Conservation (phyloP, 2,113 vertebrate species). For the Gopherus flavomarginatus region DNA sequence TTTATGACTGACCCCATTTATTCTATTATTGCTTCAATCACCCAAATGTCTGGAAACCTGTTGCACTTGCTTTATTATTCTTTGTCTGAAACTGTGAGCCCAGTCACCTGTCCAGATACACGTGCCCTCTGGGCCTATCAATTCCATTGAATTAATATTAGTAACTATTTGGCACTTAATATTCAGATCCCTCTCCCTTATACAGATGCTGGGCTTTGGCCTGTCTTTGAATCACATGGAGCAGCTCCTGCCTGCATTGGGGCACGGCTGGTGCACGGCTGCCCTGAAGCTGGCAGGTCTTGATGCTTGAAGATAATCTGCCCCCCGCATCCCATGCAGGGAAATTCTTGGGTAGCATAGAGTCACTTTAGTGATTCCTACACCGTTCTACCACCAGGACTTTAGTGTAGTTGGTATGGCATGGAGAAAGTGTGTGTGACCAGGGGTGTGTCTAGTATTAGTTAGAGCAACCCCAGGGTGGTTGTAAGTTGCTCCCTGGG, state of each 20-base stretch:
- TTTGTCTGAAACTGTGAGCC: not conserved
- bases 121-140: not conserved
- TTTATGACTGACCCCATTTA: slow-evolving; percentile 26
- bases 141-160: not conserved
- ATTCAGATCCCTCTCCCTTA: not conserved
- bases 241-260: not conserved
- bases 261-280: not conserved
- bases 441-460: not conserved
- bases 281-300: not conserved
- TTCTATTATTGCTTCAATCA: not conserved
- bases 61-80: slow-evolving; percentile 12
- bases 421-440: not conserved
- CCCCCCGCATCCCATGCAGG: not conserved
- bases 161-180: not conserved
- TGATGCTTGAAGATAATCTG: not conserved
- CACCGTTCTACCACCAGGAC: not conserved
- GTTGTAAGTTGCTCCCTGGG: not conserved
- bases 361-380: not conserved
- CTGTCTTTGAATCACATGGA: not conserved
- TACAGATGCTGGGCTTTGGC: not conserved
- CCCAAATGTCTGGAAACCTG: not conserved
- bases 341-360: not conserved
- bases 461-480: not conserved
- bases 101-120: not conserved
- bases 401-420: not conserved